These are phyloP conservation scores for Zaprionus obscuricornis DNA, from an alignment of 2,888 invertebrate species.

Conservation along the genomic window DNA sequence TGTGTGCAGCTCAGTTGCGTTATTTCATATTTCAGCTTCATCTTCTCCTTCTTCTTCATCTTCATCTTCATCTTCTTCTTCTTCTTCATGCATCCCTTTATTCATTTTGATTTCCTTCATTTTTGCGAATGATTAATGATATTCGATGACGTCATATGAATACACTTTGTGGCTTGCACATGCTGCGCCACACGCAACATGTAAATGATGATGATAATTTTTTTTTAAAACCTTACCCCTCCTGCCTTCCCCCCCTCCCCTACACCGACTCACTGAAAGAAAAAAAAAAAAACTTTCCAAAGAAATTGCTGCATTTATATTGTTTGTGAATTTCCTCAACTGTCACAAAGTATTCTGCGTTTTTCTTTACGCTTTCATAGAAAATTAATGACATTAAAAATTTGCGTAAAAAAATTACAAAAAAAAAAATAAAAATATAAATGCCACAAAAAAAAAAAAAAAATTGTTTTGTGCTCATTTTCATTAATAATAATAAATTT, in stretches of 20 bases:
- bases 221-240: too few species aligned
- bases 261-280: slow-evolving; percentile 1
- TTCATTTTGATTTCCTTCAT: slow-evolving; percentile 18
- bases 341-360: background rate
- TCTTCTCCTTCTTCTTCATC: background rate
- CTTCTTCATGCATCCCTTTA: slow-evolving; percentile 2
- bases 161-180: slow-evolving; percentile 33
- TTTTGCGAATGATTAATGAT: slow-evolving; percentile 56
- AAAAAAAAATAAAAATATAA: slow-evolving; percentile 13
- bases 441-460: slow-evolving; percentile 3
- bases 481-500: slow-evolving; percentile 42
- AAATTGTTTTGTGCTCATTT: slow-evolving; percentile 11
- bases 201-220: slow-evolving; percentile 42
- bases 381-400: slow-evolving; percentile 39
- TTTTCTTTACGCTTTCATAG: slow-evolving; percentile 4
- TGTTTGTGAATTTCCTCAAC: slow-evolving; percentile 14
- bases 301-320: slow-evolving; percentile 20
- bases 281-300: slow-evolving; percentile 11
- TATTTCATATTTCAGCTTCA: too few species aligned
- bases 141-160: slow-evolving; percentile 50
- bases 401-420: slow-evolving; percentile 9
- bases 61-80: background rate
- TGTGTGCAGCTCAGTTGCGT: slow-evolving; percentile 26
- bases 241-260: too few species aligned
- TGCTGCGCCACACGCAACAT: slow-evolving; percentile 30